Evolutionary conservation across 2,888 invertebrate genomes (phyloP).

Genomic region (Ophion ellenae): DNA sequence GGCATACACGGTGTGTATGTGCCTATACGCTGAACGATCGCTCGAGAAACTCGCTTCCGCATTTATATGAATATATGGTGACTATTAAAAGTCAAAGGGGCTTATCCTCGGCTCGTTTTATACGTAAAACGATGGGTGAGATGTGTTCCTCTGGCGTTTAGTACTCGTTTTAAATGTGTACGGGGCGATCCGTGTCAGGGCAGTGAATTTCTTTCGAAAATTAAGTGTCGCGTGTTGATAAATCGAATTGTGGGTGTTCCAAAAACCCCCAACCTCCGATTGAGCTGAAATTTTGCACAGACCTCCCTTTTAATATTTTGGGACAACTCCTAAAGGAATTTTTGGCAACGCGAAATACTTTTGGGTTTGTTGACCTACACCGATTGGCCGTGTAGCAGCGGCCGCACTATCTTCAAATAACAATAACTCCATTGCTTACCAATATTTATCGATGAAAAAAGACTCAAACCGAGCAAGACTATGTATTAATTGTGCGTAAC

Average conservation of each 20-base stretch:
- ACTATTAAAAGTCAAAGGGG: constrained; percentile 6
- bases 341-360: too few relatives aligned
- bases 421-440: too few relatives aligned
- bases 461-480: too few relatives aligned
- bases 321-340: too few relatives aligned
- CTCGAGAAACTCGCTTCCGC: constrained; percentile 60
- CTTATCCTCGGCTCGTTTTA: constrained; percentile 10
- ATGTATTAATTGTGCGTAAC: too few relatives aligned
- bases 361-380: too few relatives aligned
- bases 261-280: too few relatives aligned
- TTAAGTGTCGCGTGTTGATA: neutral
- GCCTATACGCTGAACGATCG: constrained; percentile 39
- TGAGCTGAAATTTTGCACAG: too few relatives aligned
- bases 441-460: too few relatives aligned
- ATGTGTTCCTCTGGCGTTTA: constrained; percentile 5
- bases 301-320: too few relatives aligned
- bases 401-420: too few relatives aligned
- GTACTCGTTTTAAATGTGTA: neutral
- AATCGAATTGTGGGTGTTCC: neutral
- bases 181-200: neutral
- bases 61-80: constrained; percentile 29
- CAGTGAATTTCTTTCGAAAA: neutral
- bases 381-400: too few relatives aligned
- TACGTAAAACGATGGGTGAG: neutral
- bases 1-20: constrained; percentile 9